Evolutionary conservation across 2,113 vertebrate genomes (phyloP).

Genomic region (Microcebus lehilahytsara): DNA sequence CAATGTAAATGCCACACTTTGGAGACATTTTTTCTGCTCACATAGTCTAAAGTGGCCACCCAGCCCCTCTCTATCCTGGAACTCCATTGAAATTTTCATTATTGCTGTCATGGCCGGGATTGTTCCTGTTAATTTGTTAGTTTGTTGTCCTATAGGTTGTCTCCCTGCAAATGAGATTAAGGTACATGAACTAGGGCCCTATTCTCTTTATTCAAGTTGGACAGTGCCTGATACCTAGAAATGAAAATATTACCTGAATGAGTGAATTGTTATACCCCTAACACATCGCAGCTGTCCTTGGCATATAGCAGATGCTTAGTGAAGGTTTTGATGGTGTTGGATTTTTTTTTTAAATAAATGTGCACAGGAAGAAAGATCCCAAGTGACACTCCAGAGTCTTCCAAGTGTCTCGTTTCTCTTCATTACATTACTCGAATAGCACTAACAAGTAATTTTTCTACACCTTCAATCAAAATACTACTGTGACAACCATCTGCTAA

Average conservation of each 20-base stretch:
- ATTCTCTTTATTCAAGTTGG: background rate
- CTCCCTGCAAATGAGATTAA: background rate
- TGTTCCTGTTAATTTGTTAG: no score
- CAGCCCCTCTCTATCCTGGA: accelerated
- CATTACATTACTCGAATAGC: background rate
- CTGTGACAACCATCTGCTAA: background rate
- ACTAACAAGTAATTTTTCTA: background rate
- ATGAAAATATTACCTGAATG: background rate
- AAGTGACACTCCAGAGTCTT: background rate
- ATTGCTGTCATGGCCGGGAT: background rate
- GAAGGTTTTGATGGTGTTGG: background rate
- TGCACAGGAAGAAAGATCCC: background rate
- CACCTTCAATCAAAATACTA: background rate
- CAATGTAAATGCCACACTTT: background rate
- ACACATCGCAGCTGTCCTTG: background rate
- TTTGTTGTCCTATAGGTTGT: background rate
- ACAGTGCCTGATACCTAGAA: background rate
- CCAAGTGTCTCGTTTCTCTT: background rate
- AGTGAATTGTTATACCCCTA: background rate
- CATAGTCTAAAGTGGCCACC: background rate
- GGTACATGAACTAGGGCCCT: background rate
- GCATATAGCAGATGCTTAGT: background rate
- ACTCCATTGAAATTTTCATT: background rate
- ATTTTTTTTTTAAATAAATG: background rate
- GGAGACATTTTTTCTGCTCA: background rate